These are phyloP conservation scores for Linyphia triangularis DNA, from an alignment of 2,888 invertebrate genomes.

Conservation along the genomic window DNA sequence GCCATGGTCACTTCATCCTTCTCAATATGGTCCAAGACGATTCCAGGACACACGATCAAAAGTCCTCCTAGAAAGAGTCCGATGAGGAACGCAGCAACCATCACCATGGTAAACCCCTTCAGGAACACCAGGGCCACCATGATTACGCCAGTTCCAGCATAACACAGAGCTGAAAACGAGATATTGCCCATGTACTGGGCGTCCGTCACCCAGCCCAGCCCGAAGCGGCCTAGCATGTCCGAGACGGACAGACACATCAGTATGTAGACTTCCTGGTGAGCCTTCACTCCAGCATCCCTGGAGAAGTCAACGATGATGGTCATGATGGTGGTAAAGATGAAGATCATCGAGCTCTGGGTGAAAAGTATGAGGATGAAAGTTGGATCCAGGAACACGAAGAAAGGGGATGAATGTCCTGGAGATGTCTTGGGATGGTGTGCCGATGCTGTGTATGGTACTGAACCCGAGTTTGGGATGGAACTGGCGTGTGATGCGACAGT, in stretches of 20 bases:
- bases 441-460: no score
- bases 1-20: constrained; percentile 32
- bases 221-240: constrained; percentile 37
- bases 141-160: background rate
- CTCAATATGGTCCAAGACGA: background rate
- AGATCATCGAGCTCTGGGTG: constrained; percentile 18
- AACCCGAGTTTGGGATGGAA: no score
- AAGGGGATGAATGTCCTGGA: background rate
- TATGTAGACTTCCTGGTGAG: constrained; percentile 6
- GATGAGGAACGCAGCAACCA: background rate
- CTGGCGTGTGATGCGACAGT: no score
- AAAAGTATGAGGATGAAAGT: constrained; percentile 25
- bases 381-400: constrained; percentile 14
- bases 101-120: background rate
- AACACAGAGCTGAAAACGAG: background rate
- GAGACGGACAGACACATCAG: constrained; percentile 28
- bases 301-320: constrained; percentile 28
- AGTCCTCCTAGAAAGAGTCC: constrained; percentile 31
- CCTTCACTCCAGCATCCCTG: constrained; percentile 22
- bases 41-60: constrained; percentile 23
- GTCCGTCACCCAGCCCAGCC: constrained; percentile 39
- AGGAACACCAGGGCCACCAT: background rate
- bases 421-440: background rate
- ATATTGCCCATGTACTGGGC: background rate
- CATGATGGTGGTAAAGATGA: background rate